Percentiles rank a stretch among this genome's conserved stretches.
These are phyloP conservation scores for Polyploca ridens DNA, from an alignment of 2,888 invertebrate genomes.

Conservation along the genomic window DNA sequence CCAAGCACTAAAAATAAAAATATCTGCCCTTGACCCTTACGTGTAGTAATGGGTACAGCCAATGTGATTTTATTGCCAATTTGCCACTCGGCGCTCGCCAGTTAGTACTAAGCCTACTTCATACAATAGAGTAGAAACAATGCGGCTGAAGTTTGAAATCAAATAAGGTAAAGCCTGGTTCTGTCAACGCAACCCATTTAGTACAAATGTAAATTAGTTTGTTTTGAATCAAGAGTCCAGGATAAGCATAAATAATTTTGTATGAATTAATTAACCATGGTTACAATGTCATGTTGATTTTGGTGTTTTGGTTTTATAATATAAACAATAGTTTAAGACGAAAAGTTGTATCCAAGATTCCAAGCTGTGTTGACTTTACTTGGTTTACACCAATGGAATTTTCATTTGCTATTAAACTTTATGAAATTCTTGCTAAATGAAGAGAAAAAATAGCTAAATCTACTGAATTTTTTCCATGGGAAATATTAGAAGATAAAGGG, in stretches of 20 bases:
- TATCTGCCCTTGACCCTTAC: conserved; percentile 24
- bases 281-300: neutral
- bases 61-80: conserved; percentile 32
- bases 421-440: too few relatives aligned
- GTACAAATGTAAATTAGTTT: conserved; percentile 8
- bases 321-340: too few relatives aligned
- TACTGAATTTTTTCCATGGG: too few relatives aligned
- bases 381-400: too few relatives aligned
- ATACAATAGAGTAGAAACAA: neutral
- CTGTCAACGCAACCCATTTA: conserved; percentile 2
- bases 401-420: too few relatives aligned
- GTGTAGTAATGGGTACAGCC: conserved; percentile 22
- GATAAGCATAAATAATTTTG: neutral
- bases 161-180: conserved; percentile 4
- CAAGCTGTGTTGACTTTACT: too few relatives aligned
- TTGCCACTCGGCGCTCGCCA: conserved; percentile 16
- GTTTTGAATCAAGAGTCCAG: neutral
- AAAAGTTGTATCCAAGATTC: too few relatives aligned
- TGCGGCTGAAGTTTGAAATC: neutral
- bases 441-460: too few relatives aligned
- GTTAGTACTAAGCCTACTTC: conserved; percentile 11
- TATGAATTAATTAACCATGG: neutral
- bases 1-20: conserved; percentile 16
- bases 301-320: neutral
- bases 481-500: too few relatives aligned